These are phyloP conservation scores for Apeira syringaria DNA, from an alignment of 2,888 invertebrate species.

Conservation along the genomic window DNA sequence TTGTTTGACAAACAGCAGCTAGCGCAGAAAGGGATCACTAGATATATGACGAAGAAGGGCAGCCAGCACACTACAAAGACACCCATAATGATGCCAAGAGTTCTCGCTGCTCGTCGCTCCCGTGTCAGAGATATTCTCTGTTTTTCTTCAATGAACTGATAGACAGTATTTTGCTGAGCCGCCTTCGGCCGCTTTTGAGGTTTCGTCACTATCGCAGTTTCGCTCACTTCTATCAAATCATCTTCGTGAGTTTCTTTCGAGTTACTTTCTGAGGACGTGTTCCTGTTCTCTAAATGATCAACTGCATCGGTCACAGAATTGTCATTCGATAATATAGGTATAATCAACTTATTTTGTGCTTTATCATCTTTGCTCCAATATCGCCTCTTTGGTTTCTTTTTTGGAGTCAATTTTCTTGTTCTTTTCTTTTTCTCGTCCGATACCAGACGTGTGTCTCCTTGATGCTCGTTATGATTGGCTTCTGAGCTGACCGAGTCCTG, in stretches of 20 bases:
- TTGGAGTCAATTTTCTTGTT: constrained; percentile 59
- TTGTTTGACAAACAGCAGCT: constrained; percentile 91
- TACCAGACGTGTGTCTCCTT: constrained; percentile 61
- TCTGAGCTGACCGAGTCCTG: constrained; percentile 93
- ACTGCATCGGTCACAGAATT: constrained; percentile 71
- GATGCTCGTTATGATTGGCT: constrained; percentile 89
- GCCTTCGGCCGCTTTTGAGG: constrained; percentile 54
- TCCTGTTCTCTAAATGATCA: constrained; percentile 64
- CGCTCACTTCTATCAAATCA: constrained; percentile 58
- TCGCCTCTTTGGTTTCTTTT: constrained; percentile 80
- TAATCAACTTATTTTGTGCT: constrained; percentile 71
- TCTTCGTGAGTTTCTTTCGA: constrained; percentile 75
- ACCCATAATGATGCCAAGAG: constrained; percentile 98
- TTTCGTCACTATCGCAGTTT: constrained; percentile 51
- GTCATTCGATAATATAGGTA: constrained; percentile 73
- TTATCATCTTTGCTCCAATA: constrained; percentile 81
- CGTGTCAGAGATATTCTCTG: constrained; percentile 96
- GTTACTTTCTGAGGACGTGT: constrained; percentile 76
- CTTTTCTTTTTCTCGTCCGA: constrained; percentile 69
- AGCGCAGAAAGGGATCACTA: constrained; percentile 94
- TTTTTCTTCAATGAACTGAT: constrained; percentile 95
- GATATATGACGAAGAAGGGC: constrained; percentile 98
- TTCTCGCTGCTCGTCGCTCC: constrained; percentile 96
- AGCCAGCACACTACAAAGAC: constrained; percentile 99
- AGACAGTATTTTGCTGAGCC: constrained; percentile 85